Evolutionary conservation across 1,140 invertebrate genomes (phyloP), one percentile per base, ranked within the genome.

Genomic region (Holcopasites calliopsidis): DNA sequence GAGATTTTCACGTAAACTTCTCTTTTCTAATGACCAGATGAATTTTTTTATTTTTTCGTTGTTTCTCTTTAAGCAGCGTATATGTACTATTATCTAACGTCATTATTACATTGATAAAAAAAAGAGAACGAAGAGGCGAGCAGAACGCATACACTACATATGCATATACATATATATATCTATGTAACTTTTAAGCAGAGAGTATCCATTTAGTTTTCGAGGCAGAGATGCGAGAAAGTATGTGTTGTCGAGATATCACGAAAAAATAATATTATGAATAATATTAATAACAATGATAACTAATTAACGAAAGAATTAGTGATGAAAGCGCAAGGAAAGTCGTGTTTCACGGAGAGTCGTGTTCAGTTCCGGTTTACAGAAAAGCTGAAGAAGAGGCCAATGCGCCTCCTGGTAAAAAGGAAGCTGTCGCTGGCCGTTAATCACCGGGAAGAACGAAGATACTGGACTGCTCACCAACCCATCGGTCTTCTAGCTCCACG

Each of bases 111-210:
- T 38, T 75, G 8, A 62, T 75, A 18, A 23, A 13, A 18, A 5
- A 38, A 52, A 52, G 16, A 50, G 18, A 33, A 28, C 6, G 11
- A 28, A 47, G 28, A 58, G 18, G 50, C 33, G 18, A 40, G n/a
- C 3, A 38, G 10, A 60, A 71, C 68, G 73, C 62, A 58, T 83
- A 84, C 80, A 70, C 61, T 62, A 82, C 57, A 78, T 71, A 64
- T 82, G 76, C 64, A 83, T 82, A 81, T 62, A 57, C 33, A 72
- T 78, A 75, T 64, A 76, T 73, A 54, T 70, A 55, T 73, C 50
- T 82, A 82, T 82, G 72, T 82, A 82, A 79, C 70, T 54, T 79
- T 84, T 84, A 77, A 82, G 76, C 31, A 52, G 21, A 86, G 69
- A 72, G 76, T 77, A 16, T 35, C n/a, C 50, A 76, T 77, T 82